Evolutionary conservation across 2,113 vertebrate species (phyloP).

Genomic region (Octodon degus): DNA sequence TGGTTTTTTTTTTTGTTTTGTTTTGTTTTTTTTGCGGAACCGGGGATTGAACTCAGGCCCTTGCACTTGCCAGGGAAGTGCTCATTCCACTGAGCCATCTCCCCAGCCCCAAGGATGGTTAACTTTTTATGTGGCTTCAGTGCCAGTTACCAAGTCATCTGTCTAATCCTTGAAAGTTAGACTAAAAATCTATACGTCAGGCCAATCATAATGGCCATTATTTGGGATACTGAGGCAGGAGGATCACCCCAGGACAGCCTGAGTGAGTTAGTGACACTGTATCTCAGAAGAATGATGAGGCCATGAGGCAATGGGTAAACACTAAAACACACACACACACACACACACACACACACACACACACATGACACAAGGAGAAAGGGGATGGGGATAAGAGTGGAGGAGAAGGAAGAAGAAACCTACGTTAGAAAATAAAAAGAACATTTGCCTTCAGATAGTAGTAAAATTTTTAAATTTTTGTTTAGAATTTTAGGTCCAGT

Average conservation of each 20-base stretch:
- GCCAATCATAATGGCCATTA: neutral
- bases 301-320: neutral
- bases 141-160: neutral
- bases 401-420: neutral
- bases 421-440: slow-evolving; percentile 27
- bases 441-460: slow-evolving; percentile 44
- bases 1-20: no score
- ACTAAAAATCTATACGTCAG: neutral
- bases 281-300: neutral
- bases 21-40: no score
- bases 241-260: neutral
- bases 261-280: neutral
- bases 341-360: neutral
- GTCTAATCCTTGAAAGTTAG: slow-evolving; percentile 16
- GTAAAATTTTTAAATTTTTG: slow-evolving; percentile 46
- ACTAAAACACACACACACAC: neutral
- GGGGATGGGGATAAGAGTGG: neutral
- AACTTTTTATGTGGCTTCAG: neutral
- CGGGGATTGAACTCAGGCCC: no score
- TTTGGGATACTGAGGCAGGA: neutral
- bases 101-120: no score
- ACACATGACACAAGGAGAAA: neutral
- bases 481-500: slow-evolving; percentile 35
- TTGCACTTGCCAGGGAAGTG: no score
- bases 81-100: no score